Conservation (phyloP, 1,140 invertebrate species). For the Neodiprion pinetum region DNA sequence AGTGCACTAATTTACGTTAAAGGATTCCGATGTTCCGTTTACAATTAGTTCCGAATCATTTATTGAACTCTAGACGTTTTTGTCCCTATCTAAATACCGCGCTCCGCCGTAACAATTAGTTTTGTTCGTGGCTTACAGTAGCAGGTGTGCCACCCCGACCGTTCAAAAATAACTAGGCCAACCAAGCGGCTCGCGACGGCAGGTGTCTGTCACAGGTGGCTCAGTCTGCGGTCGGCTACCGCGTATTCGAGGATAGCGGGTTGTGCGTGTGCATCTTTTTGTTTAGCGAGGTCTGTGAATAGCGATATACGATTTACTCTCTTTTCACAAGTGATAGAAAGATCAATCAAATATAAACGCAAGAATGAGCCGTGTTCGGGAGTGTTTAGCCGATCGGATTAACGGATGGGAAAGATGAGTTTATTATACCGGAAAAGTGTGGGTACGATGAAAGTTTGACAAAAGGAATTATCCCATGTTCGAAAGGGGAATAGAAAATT, state of each 20-base stretch:
- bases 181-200: not conserved
- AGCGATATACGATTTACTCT: not conserved
- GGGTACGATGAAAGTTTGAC: not conserved
- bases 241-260: not conserved
- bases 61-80: not conserved
- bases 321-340: not conserved
- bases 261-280: not conserved
- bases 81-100: not conserved
- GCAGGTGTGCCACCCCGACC: not conserved
- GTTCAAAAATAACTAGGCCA: not conserved
- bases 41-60: too few relatives aligned
- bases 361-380: not conserved
- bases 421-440: not conserved
- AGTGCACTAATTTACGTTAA: too few relatives aligned
- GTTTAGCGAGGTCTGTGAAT: not conserved
- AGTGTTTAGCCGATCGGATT: not conserved
- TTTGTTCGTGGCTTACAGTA: too few relatives aligned
- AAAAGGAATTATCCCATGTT: not conserved
- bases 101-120: too few relatives aligned
- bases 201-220: conserved; percentile 6
- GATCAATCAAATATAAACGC: not conserved
- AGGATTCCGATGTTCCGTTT: too few relatives aligned
- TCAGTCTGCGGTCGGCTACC: not conserved
- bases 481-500: not conserved
- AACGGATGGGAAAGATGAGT: not conserved